Base-by-base conservation (phyloP, 2,888 invertebrate species). In the Lithophane ornitopus region DNA sequence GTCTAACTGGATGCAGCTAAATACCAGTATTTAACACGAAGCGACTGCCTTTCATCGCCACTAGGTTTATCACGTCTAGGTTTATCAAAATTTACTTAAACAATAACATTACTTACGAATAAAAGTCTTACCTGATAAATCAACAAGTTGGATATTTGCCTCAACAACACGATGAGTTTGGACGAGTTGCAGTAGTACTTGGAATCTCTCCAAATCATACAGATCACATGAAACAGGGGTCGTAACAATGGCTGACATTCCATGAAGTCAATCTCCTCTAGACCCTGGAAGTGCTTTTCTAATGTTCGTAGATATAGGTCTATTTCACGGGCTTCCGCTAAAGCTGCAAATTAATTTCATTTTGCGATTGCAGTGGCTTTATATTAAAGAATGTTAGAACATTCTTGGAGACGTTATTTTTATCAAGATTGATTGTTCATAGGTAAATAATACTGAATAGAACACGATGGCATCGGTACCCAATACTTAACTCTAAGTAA, bases 311-410 rank as follows among this genome's bases (percentile, higher is more conserved):
- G 95, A 93, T 99, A 98, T 66, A 98, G 94, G 78, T 98, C 98
- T 85, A 99, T 99, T 93, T 99, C 99, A 90, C 98, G 98, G 16
- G 99, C 98, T 96, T 99, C 99, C 0, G 98, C 98, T 82, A 99
- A 95, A 62, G 99, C 98, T 97, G 97, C 85, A 94, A 93, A 44
- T 44, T 19, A 26, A 41, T 28, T 44, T n/a, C 6, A 63, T 52
- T 56, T 28, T 1, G 0, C 26, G 12, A 14, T 63, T 28, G 22
- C 58, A 3, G 16, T 28, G 28, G 19, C 16, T 28, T 8, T 26
- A 4, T 54, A n/a, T 54, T n/a, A 34, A n/a, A n/a, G n/a, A n/a
- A 34, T 6, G 6, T 54, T n/a, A 12, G n/a, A n/a, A 6, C 54
- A 6, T 52, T 11, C 52, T 52, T 52, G 1, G 22, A 52, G 52